A percentile compares a stretch with the other conserved stretches of the same genome.
Evolutionary conservation across 2,888 invertebrate genomes (phyloP).

Genomic region (Trissolcus japonicus): DNA sequence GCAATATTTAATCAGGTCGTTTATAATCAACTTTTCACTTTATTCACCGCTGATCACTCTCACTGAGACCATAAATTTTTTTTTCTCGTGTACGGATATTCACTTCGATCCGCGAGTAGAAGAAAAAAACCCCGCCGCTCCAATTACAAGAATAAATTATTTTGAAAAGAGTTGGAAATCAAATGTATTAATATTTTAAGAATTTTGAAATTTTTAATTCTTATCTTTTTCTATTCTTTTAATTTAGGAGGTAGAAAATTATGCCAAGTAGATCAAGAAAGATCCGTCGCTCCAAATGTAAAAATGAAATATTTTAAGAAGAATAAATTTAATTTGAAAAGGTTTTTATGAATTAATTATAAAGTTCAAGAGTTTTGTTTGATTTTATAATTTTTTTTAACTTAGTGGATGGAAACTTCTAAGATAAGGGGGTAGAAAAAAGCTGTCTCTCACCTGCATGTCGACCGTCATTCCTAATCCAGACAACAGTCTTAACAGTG

Average conservation of each 20-base stretch:
- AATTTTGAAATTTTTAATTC: too few species aligned
- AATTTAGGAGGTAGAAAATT: too few species aligned
- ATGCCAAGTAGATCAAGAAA: too few species aligned
- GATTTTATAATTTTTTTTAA: too few species aligned
- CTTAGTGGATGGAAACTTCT: too few species aligned
- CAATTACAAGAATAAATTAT: neutral
- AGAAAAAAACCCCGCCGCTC: neutral
- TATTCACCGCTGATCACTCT: constrained; percentile 21
- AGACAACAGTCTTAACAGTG: constrained; percentile 41
- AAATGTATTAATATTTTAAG: neutral
- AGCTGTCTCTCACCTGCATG: constrained; percentile 41
- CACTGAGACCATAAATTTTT: constrained; percentile 9
- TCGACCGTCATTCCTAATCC: constrained; percentile 37
- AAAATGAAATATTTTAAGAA: too few species aligned
- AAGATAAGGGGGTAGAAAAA: too few species aligned
- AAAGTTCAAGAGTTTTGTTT: too few species aligned
- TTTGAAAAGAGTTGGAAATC: neutral
- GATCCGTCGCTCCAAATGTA: too few species aligned
- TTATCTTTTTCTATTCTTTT: neutral
- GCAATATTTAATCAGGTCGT: constrained; percentile 20
- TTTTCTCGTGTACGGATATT: constrained; percentile 1
- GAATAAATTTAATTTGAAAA: too few species aligned
- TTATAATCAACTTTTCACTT: constrained; percentile 32
- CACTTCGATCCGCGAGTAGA: neutral
- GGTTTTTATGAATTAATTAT: too few species aligned